Conservation (phyloP, 2,888 invertebrate species). For the Drosophila phalerata region DNA sequence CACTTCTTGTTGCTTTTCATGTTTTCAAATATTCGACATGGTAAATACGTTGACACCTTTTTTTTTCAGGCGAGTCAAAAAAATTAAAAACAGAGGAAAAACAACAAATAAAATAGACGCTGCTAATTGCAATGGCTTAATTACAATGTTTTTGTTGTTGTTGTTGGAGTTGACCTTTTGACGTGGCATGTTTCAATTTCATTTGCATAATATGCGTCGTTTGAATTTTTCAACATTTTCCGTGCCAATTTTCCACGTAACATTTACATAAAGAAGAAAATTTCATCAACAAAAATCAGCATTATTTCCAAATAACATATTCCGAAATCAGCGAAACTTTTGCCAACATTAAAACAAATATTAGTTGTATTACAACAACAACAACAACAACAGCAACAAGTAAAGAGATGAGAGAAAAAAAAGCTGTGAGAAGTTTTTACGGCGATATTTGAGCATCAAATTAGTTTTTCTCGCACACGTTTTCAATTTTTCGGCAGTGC, state of each 20-base stretch:
- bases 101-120: slow-evolving; percentile 49
- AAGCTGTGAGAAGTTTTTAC: slow-evolving; percentile 30
- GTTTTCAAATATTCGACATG: slow-evolving; percentile 57
- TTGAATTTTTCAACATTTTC: slow-evolving; percentile 65
- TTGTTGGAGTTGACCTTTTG: slow-evolving; percentile 64
- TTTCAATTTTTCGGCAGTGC: slow-evolving; percentile 66
- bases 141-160: slow-evolving; percentile 58
- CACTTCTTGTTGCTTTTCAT: slow-evolving; percentile 56
- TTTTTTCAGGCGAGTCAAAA: slow-evolving; percentile 11
- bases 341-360: slow-evolving; percentile 43
- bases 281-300: slow-evolving; percentile 49
- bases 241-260: slow-evolving; percentile 57
- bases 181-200: slow-evolving; percentile 41
- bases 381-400: not conserved
- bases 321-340: slow-evolving; percentile 38
- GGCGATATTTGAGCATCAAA: slow-evolving; percentile 68
- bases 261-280: slow-evolving; percentile 65
- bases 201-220: slow-evolving; percentile 74
- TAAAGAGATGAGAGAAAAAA: slow-evolving; percentile 13
- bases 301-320: slow-evolving; percentile 38
- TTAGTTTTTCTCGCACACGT: slow-evolving; percentile 75
- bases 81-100: slow-evolving; percentile 14
- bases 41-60: slow-evolving; percentile 76
- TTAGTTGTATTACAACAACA: slow-evolving; percentile 35
- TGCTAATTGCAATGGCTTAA: slow-evolving; percentile 76